Percentiles rank a stretch among this genome's conserved stretches.
phyloP scores from a whole-genome alignment of 2,888 invertebrate species.

The Tetanocera ferruginea region DNA sequence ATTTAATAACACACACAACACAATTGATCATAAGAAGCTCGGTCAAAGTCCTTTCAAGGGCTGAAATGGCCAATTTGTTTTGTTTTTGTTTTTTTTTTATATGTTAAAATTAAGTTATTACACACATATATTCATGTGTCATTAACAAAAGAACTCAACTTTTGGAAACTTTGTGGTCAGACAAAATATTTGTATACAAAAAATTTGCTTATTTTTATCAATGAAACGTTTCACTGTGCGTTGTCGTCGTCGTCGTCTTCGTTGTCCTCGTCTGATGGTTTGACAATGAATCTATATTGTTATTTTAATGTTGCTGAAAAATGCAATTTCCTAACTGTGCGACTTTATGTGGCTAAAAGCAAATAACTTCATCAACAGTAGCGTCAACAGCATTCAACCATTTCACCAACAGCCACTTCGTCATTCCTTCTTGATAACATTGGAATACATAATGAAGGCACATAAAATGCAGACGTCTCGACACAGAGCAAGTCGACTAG shows the following conservation, averaged over 20 bases:
- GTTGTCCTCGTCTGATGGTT: neutral
- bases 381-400: neutral
- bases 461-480: slow-evolving; percentile 8
- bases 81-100: too few relatives aligned
- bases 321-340: slow-evolving; percentile 58
- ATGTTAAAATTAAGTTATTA: too few relatives aligned
- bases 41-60: too few relatives aligned
- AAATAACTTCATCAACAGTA: slow-evolving; percentile 29
- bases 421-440: slow-evolving; percentile 1
- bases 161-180: too few relatives aligned
- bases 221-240: too few relatives aligned
- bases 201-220: too few relatives aligned
- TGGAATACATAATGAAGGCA: slow-evolving; percentile 25
- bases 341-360: slow-evolving; percentile 4
- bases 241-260: neutral
- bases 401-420: neutral
- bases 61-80: too few relatives aligned
- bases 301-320: slow-evolving; percentile 62
- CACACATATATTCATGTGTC: too few relatives aligned
- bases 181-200: too few relatives aligned
- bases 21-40: too few relatives aligned
- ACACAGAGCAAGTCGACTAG: neutral
- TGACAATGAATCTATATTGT: slow-evolving; percentile 51
- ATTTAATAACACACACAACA: too few relatives aligned
- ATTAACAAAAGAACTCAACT: too few relatives aligned